Conservation (phyloP, 2,888 invertebrate genomes). For the Busseola fusca region DNA sequence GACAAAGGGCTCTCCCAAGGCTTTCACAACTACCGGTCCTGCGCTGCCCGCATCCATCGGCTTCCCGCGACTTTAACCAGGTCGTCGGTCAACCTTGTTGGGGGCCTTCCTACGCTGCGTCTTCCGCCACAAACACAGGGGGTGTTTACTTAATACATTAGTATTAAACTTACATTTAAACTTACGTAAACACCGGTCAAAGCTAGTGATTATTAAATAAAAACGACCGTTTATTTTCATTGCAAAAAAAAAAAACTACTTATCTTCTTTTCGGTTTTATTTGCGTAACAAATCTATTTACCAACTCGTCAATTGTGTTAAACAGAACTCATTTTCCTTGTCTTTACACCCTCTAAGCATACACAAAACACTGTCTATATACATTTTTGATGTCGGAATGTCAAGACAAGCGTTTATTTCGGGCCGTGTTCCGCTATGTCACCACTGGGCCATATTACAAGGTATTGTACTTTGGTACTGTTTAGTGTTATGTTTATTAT, state of each 20-base stretch:
- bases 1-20: no score
- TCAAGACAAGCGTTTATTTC: constrained; percentile 47
- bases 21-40: no score
- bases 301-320: constrained; percentile 11
- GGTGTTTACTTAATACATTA: not conserved
- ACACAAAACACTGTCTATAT: constrained; percentile 19
- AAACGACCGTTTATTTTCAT: constrained; percentile 1
- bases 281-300: constrained; percentile 26
- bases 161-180: not conserved
- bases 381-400: constrained; percentile 40
- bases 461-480: constrained; percentile 52
- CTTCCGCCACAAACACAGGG: no score
- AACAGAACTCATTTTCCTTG: constrained; percentile 13
- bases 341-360: constrained; percentile 11
- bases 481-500: constrained; percentile 57
- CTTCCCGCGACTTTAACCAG: no score
- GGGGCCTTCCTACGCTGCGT: no score
- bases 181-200: no score
- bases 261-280: not conserved
- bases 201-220: no score
- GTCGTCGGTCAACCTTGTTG: no score
- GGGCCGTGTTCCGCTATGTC: constrained; percentile 25
- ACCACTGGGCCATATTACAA: constrained; percentile 49
- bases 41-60: no score
- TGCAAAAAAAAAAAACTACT: not conserved